These are phyloP conservation scores for Sebastiscus tertius DNA, from an alignment of 2,797 vertebrate genomes.

Conservation along the genomic window DNA sequence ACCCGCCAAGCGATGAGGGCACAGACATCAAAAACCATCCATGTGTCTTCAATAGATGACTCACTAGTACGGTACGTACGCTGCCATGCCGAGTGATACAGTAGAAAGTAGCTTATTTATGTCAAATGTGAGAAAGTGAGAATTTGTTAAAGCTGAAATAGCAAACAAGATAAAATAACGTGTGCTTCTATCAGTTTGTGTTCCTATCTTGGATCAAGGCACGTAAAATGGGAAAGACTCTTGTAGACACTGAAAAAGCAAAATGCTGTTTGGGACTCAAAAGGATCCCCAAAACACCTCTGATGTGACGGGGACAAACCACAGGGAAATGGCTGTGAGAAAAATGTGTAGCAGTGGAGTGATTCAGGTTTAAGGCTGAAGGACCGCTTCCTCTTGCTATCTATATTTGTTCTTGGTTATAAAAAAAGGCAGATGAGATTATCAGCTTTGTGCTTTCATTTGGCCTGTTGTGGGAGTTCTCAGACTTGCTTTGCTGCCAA, in stretches of 20 bases:
- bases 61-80: conserved; percentile 1
- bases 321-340: background rate
- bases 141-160: conserved; percentile 1
- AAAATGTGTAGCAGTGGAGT: background rate
- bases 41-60: conserved; percentile 25
- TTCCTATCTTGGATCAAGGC: background rate
- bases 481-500: conserved; percentile 46
- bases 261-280: background rate
- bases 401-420: conserved; percentile 52
- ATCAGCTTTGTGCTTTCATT: conserved; percentile 55
- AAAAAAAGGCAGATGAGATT: conserved; percentile 46
- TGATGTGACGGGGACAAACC: conserved; percentile 3
- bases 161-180: background rate
- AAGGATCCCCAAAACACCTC: background rate
- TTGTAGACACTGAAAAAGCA: background rate
- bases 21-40: conserved; percentile 17
- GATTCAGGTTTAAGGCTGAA: conserved; percentile 32
- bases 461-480: conserved; percentile 43
- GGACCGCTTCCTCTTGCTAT: background rate
- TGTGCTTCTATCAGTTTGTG: background rate
- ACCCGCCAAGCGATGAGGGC: conserved; percentile 1
- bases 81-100: background rate
- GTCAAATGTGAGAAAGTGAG: background rate
- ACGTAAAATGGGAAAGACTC: background rate
- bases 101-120: background rate